Conservation (phyloP, 2,113 vertebrate genomes). For the Tychaedon coryphoeus region DNA sequence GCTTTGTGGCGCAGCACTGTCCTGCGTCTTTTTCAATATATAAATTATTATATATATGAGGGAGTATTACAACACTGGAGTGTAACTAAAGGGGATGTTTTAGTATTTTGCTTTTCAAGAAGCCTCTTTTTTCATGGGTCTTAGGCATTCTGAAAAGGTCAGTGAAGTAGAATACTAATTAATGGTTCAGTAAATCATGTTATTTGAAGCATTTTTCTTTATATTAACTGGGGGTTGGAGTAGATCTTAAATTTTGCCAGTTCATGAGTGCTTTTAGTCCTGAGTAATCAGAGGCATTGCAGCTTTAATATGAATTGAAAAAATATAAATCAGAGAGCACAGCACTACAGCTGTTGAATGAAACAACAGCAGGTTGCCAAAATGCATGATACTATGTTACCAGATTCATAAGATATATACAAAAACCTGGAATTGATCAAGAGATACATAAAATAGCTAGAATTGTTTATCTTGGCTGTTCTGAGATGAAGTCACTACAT, state of each 20-base stretch:
- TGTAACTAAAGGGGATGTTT: background rate
- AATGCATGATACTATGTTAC: slow-evolving; percentile 37
- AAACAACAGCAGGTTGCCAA: slow-evolving; percentile 26
- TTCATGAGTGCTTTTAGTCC: background rate
- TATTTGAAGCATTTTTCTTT: background rate
- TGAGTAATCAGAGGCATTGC: background rate
- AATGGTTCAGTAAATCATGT: background rate
- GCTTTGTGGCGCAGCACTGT: background rate
- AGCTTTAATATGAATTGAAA: slow-evolving; percentile 39
- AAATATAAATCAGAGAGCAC: slow-evolving; percentile 35
- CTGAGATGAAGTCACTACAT: slow-evolving; percentile 53
- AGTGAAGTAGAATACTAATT: background rate
- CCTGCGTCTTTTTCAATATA: background rate
- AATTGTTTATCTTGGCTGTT: slow-evolving; percentile 68
- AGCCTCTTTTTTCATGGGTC: background rate
- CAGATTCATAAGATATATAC: slow-evolving; percentile 37
- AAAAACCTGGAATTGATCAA: slow-evolving; percentile 71
- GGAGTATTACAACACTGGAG: background rate
- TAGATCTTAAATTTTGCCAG: background rate
- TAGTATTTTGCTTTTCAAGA: background rate
- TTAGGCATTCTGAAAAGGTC: background rate
- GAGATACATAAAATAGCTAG: slow-evolving; percentile 59
- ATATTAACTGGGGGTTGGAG: background rate
- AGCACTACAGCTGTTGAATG: slow-evolving; percentile 49
- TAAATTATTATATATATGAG: background rate